Base-by-base conservation (phyloP, 2,113 vertebrate genomes). In the Melanerpes aurifrons region DNA sequence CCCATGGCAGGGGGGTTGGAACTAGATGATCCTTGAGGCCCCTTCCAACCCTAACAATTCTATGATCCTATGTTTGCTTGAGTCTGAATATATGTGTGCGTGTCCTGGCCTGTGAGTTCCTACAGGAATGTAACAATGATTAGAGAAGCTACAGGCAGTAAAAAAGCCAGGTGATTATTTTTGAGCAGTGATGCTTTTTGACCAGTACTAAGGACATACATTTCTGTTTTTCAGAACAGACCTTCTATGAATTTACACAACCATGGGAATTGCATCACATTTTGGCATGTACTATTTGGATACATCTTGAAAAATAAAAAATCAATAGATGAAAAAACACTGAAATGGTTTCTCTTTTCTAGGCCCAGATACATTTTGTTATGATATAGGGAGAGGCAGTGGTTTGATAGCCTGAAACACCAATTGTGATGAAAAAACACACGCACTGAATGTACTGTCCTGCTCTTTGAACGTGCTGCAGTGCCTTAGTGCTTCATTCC, bases 161-260 rank as follows among this genome's bases (percentile, higher is more conserved):
- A 58, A 79, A 80, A 86, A 85, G 3, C 19, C 48, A 53, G 37
- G 35, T 83, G 45, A 74, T 68, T 89, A 67, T 56, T 90, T 93
- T 56, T 68, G 25, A 82, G 74, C 59, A 85, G 28, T 31, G 45
- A 74, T 68, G 87, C 64, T 56, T 90, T 93, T 58, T 68, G 25
- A 82, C 74, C 59, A 85, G 28, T 31, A 58, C 9, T 71, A 74
- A 77, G 68, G 28, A 54, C 28, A 22, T 17, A 13, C 35, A 24
- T 26, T 57, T 81, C 71, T 93, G 76, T 70, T 81, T 92, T 82
- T 28, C 37, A 56, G 50, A 79, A 62, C 9, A 31, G 47, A 75
- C 18, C 29, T 63, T 84, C 37, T 73, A 64, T 61, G 77, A 93
- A 92, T 95, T 85, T 77, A 88, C 28, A 61, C 61, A 80, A 95